phyloP scores from a whole-genome alignment of 2,888 invertebrate genomes.

The Caenorhabditis sp. region DNA sequence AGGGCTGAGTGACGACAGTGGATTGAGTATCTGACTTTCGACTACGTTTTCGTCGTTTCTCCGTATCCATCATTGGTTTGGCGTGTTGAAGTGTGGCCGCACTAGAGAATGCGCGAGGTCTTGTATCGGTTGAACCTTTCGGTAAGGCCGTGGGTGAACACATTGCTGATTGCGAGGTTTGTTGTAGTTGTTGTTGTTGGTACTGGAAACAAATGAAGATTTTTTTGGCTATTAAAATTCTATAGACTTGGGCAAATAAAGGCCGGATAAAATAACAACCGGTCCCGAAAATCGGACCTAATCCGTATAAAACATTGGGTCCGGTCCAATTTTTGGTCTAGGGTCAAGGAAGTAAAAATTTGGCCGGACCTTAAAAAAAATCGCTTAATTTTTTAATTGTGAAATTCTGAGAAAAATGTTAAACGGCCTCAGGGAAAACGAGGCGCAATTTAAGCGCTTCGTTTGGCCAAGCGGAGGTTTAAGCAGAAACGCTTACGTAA shows the following conservation, averaged over 20 bases:
- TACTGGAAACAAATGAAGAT: slow-evolving; percentile 10
- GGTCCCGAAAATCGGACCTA: no score
- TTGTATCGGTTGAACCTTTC: slow-evolving; percentile 25
- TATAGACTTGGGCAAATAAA: neutral
- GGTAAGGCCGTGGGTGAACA: slow-evolving; percentile 12
- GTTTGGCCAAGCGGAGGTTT: no score
- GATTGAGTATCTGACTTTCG: neutral
- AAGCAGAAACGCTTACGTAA: no score
- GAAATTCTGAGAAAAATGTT: no score
- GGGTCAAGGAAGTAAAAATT: no score
- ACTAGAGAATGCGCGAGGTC: slow-evolving; percentile 50
- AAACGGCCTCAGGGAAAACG: no score
- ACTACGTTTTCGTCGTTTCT: slow-evolving; percentile 40
- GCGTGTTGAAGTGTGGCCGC: slow-evolving; percentile 48
- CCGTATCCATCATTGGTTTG: slow-evolving; percentile 14
- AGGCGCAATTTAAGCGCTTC: no score
- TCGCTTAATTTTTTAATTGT: no score
- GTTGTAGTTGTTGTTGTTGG: slow-evolving; percentile 24
- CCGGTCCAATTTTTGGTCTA: no score
- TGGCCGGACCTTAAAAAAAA: no score
- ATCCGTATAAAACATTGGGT: no score
- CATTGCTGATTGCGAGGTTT: slow-evolving; percentile 20
- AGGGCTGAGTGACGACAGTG: neutral
- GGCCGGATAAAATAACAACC: no score
- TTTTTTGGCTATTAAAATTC: neutral